Conservation (phyloP, 2,888 invertebrate genomes). For the Napeogenes inachia region DNA sequence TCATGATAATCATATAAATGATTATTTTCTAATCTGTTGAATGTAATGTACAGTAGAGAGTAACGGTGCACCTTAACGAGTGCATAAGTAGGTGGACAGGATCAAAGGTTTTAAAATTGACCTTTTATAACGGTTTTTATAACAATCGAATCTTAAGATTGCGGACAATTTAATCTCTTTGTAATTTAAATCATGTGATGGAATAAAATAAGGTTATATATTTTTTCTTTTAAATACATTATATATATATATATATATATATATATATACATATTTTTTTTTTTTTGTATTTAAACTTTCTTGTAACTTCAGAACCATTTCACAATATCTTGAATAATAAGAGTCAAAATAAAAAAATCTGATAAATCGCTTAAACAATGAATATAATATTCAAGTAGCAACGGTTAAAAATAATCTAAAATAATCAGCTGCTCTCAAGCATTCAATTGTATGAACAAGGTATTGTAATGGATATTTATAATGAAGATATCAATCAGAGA, state of each 20-base stretch:
- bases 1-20: neutral
- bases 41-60: constrained; percentile 13
- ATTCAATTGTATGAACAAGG: constrained; percentile 15
- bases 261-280: no score
- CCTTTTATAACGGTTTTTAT: constrained; percentile 27
- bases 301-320: no score
- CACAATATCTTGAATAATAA: no score
- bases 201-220: neutral
- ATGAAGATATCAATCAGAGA: constrained; percentile 33
- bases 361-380: no score
- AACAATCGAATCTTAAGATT: constrained; percentile 25
- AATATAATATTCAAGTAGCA: constrained; percentile 15
- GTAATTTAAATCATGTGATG: constrained; percentile 22
- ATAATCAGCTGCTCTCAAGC: constrained; percentile 6
- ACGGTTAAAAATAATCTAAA: constrained; percentile 22
- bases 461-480: constrained; percentile 18
- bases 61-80: constrained; percentile 19
- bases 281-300: no score
- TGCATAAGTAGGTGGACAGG: constrained; percentile 16
- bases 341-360: no score
- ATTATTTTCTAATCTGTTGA: constrained; percentile 5
- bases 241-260: no score
- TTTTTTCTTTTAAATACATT: no score
- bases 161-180: constrained; percentile 24
- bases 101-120: constrained; percentile 23